Conservation (phyloP, 2,797 vertebrate species). For the Avahi laniger region DNA sequence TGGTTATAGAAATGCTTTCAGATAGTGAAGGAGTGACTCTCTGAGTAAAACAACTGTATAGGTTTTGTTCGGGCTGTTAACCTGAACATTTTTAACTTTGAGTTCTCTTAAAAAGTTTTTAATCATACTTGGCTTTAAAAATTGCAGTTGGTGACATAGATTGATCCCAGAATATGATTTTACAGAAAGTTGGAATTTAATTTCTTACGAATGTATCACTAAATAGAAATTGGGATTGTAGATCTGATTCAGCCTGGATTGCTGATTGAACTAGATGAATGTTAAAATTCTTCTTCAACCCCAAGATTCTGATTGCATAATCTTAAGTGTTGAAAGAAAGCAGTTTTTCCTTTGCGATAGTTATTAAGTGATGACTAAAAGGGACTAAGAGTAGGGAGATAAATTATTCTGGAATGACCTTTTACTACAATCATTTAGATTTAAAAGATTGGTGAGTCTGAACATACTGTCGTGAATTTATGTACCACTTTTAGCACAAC, state of each 20-base stretch:
- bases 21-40: conserved; percentile 57
- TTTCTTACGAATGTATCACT: conserved; percentile 33
- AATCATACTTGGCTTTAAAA: conserved; percentile 45
- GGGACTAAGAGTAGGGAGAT: conserved; percentile 6
- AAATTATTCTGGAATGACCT: conserved; percentile 36
- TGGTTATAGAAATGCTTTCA: conserved; percentile 70
- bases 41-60: conserved; percentile 34
- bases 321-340: conserved; percentile 45
- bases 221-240: conserved; percentile 22
- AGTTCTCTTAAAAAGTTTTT: conserved; percentile 36
- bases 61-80: conserved; percentile 48
- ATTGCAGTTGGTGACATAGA: conserved; percentile 3
- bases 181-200: conserved; percentile 43
- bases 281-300: conserved; percentile 39
- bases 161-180: conserved; percentile 48
- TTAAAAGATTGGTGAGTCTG: conserved; percentile 44
- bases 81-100: conserved; percentile 39
- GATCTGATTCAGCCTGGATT: conserved; percentile 37
- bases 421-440: conserved; percentile 48
- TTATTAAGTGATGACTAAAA: conserved; percentile 36
- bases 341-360: conserved; percentile 38
- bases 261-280: conserved; percentile 24
- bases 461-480: conserved; percentile 15
- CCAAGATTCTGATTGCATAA: conserved; percentile 28
- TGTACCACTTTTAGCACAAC: conserved; percentile 33